Conservation (phyloP, 1,140 invertebrate genomes). For the Pissodes strobi region DNA sequence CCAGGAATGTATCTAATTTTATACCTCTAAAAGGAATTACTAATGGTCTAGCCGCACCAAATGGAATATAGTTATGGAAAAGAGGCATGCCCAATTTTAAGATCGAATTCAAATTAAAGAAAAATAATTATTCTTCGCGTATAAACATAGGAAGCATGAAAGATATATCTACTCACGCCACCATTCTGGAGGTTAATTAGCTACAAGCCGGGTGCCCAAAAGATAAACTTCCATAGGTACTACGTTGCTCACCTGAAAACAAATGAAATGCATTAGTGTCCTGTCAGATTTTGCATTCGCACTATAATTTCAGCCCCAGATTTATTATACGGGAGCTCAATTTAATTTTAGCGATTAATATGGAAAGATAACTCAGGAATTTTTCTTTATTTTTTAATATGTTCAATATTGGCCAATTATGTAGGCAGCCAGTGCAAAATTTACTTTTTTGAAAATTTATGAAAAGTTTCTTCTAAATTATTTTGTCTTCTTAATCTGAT, state of each 20-base stretch:
- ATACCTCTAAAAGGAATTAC: no score
- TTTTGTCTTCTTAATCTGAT: no score
- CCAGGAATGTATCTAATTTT: no score
- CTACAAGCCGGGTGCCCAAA: constrained; percentile 20
- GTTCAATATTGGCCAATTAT: no score
- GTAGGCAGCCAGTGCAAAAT: no score
- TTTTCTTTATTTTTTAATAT: no score
- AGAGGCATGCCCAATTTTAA: no score
- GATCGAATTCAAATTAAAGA: no score
- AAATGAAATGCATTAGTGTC: constrained; percentile 31
- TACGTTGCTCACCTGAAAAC: constrained; percentile 32
- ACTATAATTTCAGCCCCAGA: constrained; percentile 20
- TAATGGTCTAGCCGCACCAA: no score
- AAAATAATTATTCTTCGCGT: neutral
- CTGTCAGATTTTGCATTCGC: constrained; percentile 26
- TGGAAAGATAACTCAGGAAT: constrained; percentile 14
- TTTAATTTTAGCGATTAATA: constrained; percentile 26
- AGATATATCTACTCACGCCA: constrained; percentile 25
- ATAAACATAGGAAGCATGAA: neutral
- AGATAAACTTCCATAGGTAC: constrained; percentile 30
- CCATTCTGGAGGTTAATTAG: constrained; percentile 26
- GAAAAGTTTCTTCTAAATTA: no score
- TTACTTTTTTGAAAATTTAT: no score
- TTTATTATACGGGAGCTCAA: constrained; percentile 27
- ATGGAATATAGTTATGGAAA: no score